These are phyloP conservation scores for Ganaspis brasiliensis DNA, from an alignment of 2,888 invertebrate genomes.

Conservation along the genomic window DNA sequence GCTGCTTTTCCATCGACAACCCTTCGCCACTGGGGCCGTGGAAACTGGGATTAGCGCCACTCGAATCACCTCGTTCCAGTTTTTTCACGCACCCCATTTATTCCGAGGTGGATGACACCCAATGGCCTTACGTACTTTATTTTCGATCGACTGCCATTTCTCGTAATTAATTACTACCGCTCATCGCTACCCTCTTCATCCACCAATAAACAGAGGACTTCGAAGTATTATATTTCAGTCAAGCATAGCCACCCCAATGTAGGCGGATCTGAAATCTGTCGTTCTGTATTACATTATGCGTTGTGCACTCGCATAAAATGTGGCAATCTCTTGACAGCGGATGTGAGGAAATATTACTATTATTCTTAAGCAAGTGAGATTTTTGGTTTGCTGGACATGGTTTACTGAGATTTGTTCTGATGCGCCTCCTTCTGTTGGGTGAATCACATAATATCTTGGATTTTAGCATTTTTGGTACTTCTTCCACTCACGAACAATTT, in stretches of 20 bases:
- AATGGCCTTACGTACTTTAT: constrained; percentile 62
- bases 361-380: constrained; percentile 2
- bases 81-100: constrained; percentile 51
- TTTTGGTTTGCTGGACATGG: neutral
- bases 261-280: neutral
- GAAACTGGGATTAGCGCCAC: constrained; percentile 73
- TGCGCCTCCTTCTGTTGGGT: no score
- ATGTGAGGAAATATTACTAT: constrained; percentile 23
- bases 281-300: neutral
- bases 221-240: neutral
- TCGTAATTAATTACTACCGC: constrained; percentile 63
- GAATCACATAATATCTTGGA: no score
- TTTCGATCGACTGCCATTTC: constrained; percentile 56
- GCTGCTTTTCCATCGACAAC: constrained; percentile 57
- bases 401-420: no score
- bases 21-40: constrained; percentile 48
- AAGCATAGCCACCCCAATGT: neutral
- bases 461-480: no score
- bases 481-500: no score
- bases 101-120: constrained; percentile 23
- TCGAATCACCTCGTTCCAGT: constrained; percentile 53
- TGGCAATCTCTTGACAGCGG: constrained; percentile 3
- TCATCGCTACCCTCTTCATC: constrained; percentile 19
- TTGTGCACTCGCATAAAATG: neutral
- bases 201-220: constrained; percentile 23